Percentiles rank a stretch among this genome's conserved stretches.
Conservation (phyloP, 1,140 invertebrate genomes). For the Ylistrum balloti region DNA sequence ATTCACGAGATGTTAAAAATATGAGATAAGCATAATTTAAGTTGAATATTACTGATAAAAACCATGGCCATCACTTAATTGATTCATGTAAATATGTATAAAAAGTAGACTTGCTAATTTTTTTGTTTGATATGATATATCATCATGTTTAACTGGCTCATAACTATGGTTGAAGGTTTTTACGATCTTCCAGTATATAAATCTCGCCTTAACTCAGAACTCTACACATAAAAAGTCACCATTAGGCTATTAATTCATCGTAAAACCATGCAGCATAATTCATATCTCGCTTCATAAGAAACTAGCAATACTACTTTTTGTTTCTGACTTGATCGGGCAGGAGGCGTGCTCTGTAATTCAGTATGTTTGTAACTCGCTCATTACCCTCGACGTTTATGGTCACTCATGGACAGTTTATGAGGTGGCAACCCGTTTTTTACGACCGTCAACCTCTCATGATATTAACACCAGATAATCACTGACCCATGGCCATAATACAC, state of each 20-base stretch:
- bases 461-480: slow-evolving; percentile 5
- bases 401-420: not conserved
- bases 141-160: not conserved
- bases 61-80: not conserved
- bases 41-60: not conserved
- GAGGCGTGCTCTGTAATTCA: slow-evolving; percentile 14
- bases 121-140: slow-evolving; percentile 36
- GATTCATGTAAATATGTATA: not conserved
- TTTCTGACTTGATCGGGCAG: not conserved
- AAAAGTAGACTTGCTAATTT: not conserved
- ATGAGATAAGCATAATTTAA: too few species aligned
- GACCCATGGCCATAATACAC: not conserved
- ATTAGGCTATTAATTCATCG: slow-evolving; percentile 16
- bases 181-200: not conserved
- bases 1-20: too few species aligned
- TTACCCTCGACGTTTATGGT: slow-evolving; percentile 17
- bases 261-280: slow-evolving; percentile 1
- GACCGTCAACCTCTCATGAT: not conserved
- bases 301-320: not conserved
- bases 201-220: slow-evolving; percentile 32
- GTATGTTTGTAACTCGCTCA: slow-evolving; percentile 7
- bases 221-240: not conserved
- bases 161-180: not conserved
- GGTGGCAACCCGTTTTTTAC: slow-evolving; percentile 14
- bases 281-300: not conserved